Evolutionary conservation across 2,797 vertebrate genomes (phyloP), one percentile per base, ranked within the genome.

Genomic region (Falco biarmicus): DNA sequence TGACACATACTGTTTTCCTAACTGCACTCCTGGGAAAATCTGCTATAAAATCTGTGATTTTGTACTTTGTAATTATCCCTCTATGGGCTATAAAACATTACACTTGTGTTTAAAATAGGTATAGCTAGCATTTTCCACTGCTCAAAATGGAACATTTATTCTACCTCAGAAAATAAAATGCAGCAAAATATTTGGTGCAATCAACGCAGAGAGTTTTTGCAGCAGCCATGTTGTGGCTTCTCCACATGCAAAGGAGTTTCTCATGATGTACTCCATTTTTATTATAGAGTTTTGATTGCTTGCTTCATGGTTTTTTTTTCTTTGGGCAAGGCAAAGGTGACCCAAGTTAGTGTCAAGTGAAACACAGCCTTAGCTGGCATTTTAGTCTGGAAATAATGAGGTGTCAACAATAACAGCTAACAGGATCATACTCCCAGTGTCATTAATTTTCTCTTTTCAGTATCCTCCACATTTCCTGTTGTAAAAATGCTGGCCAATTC

Each of bases 21-120:
- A 99, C 99, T 98, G 99, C 97, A 98, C 99, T 99, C 99, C 96
- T 95, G 99, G 99, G 99, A 98, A 96, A 95, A 95, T 77, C 90
- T 94, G 97, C 98, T 97, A 96, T 98, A 98, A 98, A 98, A 96
- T 97, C 97, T 82, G 77, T 89, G 99, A 98, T 98, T 98, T 98
- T 98, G 98, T 98, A 98, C 98, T 99, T 99, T 98, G 98, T 99
- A 99, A 98, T 98, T 98, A 99, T 98, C 98, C 99, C 99, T 99
- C 99, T 95, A 98, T 98, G 99, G 99, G 98, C 98, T 98, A 98
- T 98, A 98, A 98, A 98, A 80, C 98, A 98, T 98, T 97, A 98
- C 98, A 97, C 98, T 98, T 97, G 97, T 98, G 99, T 98, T 98
- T 98, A 98, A 98, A 99, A 99, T 97, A 98, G 97, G 97, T 97